Evolutionary conservation across 1,140 invertebrate genomes (phyloP), one percentile per base, ranked within the genome.

Genomic region (Rhagoletis pomonella): DNA sequence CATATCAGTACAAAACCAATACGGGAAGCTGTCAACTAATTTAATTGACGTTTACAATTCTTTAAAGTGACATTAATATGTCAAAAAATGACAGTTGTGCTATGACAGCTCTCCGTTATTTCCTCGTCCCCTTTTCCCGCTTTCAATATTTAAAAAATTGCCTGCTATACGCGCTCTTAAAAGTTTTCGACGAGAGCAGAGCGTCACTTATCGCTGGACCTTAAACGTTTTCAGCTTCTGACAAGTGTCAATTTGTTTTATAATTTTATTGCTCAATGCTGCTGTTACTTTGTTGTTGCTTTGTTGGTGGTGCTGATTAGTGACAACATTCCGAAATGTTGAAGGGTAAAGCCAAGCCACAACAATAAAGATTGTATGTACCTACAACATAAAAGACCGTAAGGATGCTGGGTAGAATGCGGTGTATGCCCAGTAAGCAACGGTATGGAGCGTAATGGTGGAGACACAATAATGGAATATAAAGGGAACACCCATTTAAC

Each of bases 401-500:
- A 81, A 81, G 47, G 42, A 55, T 50, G 73, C 12, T 19, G 12
- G 42, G 14, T 73, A 42, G 6, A 73, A 73, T 47, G 44, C n/a
- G 44, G 44, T 47, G 69, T 73, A 7, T 81, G 73, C 73, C 47
- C 10, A 10, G 73, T 29, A 4, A 17, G 44, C 47, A n/a, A 44
- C 10, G 73, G 17, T 81, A 81, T 55, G n/a, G 73, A 47, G 73
- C 9, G 44, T 12, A 58, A 29, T 7, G 73, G 19, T 42, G 73
- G 73, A 47, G 14, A 55, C 3, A 81, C 47, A 81, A 55, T 29
- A 85, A 58, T 2, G n/a, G 84, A 62, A 85, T 39, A 85, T 62
- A 85, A 85, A 85, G 59, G 84, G 59, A 85, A 85, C 84, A 59
- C 84, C 55, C 84, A 85, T 85, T 62, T 85, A 73, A 87, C 55